Conservation (phyloP, 2,797 vertebrate species). For the Helarctos malayanus region DNA sequence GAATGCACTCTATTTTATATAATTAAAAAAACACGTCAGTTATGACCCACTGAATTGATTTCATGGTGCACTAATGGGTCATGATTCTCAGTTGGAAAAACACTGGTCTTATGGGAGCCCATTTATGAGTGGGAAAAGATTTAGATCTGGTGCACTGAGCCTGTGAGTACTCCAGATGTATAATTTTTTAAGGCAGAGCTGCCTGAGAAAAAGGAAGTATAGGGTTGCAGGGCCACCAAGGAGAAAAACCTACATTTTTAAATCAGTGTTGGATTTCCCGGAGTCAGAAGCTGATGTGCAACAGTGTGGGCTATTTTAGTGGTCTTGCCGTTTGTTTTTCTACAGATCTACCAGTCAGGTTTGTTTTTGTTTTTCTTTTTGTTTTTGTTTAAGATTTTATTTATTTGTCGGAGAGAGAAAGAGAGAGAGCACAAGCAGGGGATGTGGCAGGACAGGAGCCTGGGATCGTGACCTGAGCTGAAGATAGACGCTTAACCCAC, state of each 20-base stretch:
- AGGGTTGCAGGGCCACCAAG: background rate
- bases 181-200: conserved; percentile 61
- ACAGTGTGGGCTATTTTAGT: background rate
- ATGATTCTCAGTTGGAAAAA: background rate
- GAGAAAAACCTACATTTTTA: conserved; percentile 38
- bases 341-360: background rate
- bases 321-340: background rate
- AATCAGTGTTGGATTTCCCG: conserved; percentile 40
- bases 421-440: background rate
- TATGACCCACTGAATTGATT: conserved; percentile 50
- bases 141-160: background rate
- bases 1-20: conserved; percentile 45
- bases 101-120: conserved; percentile 11
- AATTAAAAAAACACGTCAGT: conserved; percentile 59
- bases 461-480: background rate
- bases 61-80: background rate
- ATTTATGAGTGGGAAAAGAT: conserved; percentile 60
- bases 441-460: background rate
- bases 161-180: background rate
- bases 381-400: background rate
- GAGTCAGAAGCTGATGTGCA: background rate
- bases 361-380: too few relatives aligned
- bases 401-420: background rate
- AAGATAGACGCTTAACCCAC: background rate
- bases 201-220: conserved; percentile 70